phyloP scores from a whole-genome alignment of 2,888 invertebrate species.

The Oligia strigilis region DNA sequence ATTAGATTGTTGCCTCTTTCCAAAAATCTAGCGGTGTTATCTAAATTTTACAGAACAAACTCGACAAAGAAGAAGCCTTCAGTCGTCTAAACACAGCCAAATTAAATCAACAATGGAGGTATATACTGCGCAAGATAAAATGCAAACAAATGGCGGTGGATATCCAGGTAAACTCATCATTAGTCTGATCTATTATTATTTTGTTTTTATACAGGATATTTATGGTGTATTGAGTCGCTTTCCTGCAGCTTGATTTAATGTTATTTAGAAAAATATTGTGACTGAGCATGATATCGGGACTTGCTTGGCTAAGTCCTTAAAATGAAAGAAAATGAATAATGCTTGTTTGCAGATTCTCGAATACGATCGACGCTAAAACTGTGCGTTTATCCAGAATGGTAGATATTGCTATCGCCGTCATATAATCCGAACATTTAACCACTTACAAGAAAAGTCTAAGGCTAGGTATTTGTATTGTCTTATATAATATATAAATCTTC shows the following conservation, averaged over 20 bases:
- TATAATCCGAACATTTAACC: not conserved
- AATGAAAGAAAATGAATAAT: not conserved
- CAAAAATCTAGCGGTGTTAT: not conserved
- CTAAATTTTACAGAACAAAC: constrained; percentile 92
- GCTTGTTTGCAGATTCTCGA: not conserved
- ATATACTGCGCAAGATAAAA: constrained; percentile 93
- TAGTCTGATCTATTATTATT: constrained; percentile 3
- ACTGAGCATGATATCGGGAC: constrained; percentile 6
- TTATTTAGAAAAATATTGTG: constrained; percentile 5
- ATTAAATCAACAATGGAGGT: constrained; percentile 96
- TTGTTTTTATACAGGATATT: not conserved
- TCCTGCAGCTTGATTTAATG: constrained; percentile 1
- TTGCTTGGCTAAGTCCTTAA: not conserved
- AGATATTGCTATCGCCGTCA: not conserved
- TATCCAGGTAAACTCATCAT: constrained; percentile 88
- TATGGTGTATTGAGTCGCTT: not conserved
- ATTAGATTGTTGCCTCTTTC: not conserved
- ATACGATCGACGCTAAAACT: constrained; percentile 2
- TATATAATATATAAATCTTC: not conserved
- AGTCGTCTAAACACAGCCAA: constrained; percentile 95
- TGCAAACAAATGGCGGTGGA: constrained; percentile 93
- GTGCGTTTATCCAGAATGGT: not conserved
- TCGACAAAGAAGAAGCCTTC: constrained; percentile 95
- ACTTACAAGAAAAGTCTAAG: not conserved
- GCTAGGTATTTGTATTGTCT: not conserved